Evolutionary conservation across 2,888 invertebrate genomes (phyloP), one percentile per base, ranked within the genome.

Genomic region (Noctua fimbriata): DNA sequence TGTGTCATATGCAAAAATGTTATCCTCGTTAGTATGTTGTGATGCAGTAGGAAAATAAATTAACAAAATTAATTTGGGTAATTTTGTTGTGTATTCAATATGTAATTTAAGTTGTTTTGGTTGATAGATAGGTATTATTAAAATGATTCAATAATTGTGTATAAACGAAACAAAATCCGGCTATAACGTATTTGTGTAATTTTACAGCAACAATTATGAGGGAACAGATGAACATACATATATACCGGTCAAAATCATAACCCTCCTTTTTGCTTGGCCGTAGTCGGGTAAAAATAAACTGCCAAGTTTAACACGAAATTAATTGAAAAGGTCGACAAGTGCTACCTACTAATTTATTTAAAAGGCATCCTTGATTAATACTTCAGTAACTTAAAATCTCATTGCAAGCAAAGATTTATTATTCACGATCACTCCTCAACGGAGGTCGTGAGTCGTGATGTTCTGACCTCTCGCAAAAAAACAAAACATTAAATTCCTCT

Each of bases 371-470:
- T 80, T 89, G 87, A 78, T 81, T 78, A 80, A 79, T 82, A 78
- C 58, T 86, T 81, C 70, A 76, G 82, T 80, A 76, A 52, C 81
- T 84, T 86, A 83, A 88, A 88, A 84, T 84, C 76, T 69, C 67
- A 76, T 81, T 82, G 88, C 87, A 86, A 88, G 85, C 74, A 84
- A 88, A 87, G 81, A 84, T 83, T 87, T 88, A 90, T 87, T 83
- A 90, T 89, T 87, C 88, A 89, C 86, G 83, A 89, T 81, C 82
- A 66, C 60, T 81, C 82, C 28, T 85, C 79, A 79, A 60, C 79
- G 70, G 82, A 86, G 79, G 79, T 79, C 82, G 79, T 82, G 86
- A 82, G 78, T 79, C 83, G 82, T 82, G 86, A 82, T 81, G 85
- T 76, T 87, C 73, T 79, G 85, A 86, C 88, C 88, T 86, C 73